A percentile compares a stretch with the other conserved stretches of the same genome.
These are phyloP conservation scores for Polypedilum vanderplanki DNA, from an alignment of 1,140 invertebrate species.

Conservation along the genomic window DNA sequence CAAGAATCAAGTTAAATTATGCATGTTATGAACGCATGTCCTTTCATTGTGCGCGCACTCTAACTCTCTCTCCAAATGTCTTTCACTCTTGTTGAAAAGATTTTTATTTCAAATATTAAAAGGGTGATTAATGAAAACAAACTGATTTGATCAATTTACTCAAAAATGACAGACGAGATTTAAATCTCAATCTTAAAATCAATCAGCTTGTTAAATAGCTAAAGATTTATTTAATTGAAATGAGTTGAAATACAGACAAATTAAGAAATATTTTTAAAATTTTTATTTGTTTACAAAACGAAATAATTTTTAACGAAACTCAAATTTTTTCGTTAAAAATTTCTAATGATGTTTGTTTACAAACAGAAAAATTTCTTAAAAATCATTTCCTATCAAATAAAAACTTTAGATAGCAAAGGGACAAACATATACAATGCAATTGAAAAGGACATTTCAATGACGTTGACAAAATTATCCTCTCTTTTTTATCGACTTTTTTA, in stretches of 20 bases:
- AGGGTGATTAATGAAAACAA: not conserved
- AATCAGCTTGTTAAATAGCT: too few relatives aligned
- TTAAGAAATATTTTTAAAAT: too few relatives aligned
- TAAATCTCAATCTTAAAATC: too few relatives aligned
- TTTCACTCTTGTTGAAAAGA: too few relatives aligned
- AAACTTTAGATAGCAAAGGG: not conserved
- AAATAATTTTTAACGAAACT: not conserved
- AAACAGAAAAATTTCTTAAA: constrained; percentile 5
- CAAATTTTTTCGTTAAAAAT: not conserved
- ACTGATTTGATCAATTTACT: not conserved
- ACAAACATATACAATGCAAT: not conserved
- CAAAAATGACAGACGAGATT: not conserved
- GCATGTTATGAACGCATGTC: constrained; percentile 25
- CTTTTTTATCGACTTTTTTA: not conserved
- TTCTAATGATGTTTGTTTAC: too few relatives aligned
- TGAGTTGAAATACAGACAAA: not conserved
- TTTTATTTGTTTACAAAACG: too few relatives aligned
- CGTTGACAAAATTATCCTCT: constrained; percentile 4
- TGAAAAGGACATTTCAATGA: not conserved
- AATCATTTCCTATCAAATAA: constrained; percentile 23
- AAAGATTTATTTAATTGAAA: too few relatives aligned
- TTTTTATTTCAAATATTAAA: too few relatives aligned
- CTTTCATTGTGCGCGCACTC: not conserved
- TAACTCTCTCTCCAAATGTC: too few relatives aligned
- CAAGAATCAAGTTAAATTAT: constrained; percentile 7